These are phyloP conservation scores for Neosilurus hyrtlii DNA, from an alignment of 2,797 vertebrate species.

Conservation along the genomic window DNA sequence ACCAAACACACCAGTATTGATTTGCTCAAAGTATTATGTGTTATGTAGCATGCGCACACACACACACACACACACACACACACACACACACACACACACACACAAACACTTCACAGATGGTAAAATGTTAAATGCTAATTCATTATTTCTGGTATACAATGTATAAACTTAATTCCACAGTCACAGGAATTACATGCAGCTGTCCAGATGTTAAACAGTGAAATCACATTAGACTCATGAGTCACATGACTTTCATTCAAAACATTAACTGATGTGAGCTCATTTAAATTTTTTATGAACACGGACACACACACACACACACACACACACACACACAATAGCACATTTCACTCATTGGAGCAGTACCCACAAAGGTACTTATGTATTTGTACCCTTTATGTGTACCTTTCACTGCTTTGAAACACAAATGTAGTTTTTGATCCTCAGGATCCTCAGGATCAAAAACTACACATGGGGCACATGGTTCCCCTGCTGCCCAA, in stretches of 20 bases:
- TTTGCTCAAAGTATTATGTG: neutral
- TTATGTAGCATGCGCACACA: neutral
- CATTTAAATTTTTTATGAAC: neutral
- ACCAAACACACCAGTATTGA: slow-evolving; percentile 10
- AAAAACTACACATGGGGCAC: too few relatives aligned
- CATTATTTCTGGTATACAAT: neutral
- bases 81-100: neutral
- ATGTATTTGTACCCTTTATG: too few relatives aligned
- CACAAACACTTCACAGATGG: neutral
- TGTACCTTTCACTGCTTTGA: too few relatives aligned
- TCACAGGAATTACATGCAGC: neutral
- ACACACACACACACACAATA: too few relatives aligned
- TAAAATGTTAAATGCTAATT: neutral
- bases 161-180: neutral
- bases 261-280: neutral
- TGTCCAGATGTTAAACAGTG: slow-evolving; percentile 1
- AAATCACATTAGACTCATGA: neutral
- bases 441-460: too few relatives aligned
- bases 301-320: too few relatives aligned
- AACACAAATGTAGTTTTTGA: too few relatives aligned
- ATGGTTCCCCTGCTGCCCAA: too few relatives aligned
- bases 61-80: slow-evolving; percentile 3
- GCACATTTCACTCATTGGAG: too few relatives aligned
- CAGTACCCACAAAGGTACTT: too few relatives aligned
- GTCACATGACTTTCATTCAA: neutral